Evolutionary conservation across 2,888 invertebrate genomes (phyloP).

Genomic region (Cetonia aurata): DNA sequence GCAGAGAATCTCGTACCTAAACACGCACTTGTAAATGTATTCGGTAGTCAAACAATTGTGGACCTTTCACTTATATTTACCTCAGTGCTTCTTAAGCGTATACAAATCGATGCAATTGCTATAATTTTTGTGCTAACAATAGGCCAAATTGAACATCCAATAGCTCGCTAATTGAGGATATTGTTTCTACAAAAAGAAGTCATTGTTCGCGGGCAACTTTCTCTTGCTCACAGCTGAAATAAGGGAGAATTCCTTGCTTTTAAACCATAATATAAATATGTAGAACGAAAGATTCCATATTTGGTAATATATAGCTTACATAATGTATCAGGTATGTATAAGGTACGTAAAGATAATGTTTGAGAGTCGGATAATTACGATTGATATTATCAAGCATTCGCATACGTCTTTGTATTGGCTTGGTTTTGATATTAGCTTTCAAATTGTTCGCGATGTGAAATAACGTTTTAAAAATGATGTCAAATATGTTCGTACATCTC

Average conservation of each 20-base stretch:
- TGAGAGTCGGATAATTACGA: too few relatives aligned
- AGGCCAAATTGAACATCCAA: constrained; percentile 29
- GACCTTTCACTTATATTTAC: too few relatives aligned
- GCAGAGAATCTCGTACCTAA: background rate
- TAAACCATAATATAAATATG: constrained; percentile 6
- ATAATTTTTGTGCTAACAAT: constrained; percentile 31
- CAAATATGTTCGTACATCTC: too few relatives aligned
- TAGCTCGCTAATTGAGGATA: constrained; percentile 29
- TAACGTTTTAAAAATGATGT: too few relatives aligned
- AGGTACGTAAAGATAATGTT: too few relatives aligned
- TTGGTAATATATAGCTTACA: constrained; percentile 8
- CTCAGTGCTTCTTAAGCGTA: too few relatives aligned
- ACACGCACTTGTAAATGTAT: background rate
- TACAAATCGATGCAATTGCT: constrained; percentile 12
- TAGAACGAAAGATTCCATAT: background rate
- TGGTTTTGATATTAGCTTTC: too few relatives aligned
- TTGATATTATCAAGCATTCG: too few relatives aligned
- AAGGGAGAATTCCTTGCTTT: constrained; percentile 1
- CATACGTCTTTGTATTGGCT: too few relatives aligned
- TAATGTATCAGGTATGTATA: too few relatives aligned
- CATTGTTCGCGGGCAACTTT: constrained; percentile 15
- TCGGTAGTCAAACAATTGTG: background rate
- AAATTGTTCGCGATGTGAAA: too few relatives aligned
- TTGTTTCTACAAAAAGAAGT: constrained; percentile 20
- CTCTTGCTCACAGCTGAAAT: constrained; percentile 14